Conservation (phyloP, 2,888 invertebrate genomes). For the Netelia fuscicornis region DNA sequence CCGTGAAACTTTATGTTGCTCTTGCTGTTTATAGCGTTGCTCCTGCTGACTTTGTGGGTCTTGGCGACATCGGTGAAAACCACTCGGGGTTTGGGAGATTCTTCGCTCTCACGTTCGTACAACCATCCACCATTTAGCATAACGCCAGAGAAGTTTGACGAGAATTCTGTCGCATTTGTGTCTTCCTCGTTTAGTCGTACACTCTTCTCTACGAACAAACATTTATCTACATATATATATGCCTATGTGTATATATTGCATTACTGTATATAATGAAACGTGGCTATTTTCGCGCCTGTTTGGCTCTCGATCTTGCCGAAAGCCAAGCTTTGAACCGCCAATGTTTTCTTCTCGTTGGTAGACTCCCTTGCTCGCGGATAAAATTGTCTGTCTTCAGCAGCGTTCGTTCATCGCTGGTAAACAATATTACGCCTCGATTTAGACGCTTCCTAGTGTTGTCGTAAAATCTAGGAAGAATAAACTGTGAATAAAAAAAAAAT, state of each 20-base stretch:
- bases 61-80: slow-evolving; percentile 45
- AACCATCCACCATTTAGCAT: slow-evolving; percentile 46
- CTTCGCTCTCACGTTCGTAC: not conserved
- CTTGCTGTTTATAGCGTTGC: slow-evolving; percentile 42
- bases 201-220: slow-evolving; percentile 17
- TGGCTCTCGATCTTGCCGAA: slow-evolving; percentile 46
- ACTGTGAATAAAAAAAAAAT: slow-evolving; percentile 40
- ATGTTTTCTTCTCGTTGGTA: slow-evolving; percentile 20
- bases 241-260: not conserved
- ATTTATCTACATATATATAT: slow-evolving; percentile 9
- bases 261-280: slow-evolving; percentile 31
- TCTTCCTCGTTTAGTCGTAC: slow-evolving; percentile 28
- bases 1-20: slow-evolving; percentile 39
- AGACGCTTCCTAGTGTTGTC: not conserved
- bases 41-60: slow-evolving; percentile 1
- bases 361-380: slow-evolving; percentile 5
- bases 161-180: slow-evolving; percentile 5
- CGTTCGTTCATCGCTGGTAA: slow-evolving; percentile 55
- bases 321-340: slow-evolving; percentile 42
- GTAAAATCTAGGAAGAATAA: slow-evolving; percentile 22
- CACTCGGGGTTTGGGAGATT: slow-evolving; percentile 3
- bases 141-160: slow-evolving; percentile 42
- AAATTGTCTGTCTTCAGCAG: slow-evolving; percentile 16
- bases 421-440: slow-evolving; percentile 32
- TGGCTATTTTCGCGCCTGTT: slow-evolving; percentile 53